These are phyloP conservation scores for Lampris megalopsis DNA, from an alignment of 2,113 vertebrate species.

Conservation along the genomic window DNA sequence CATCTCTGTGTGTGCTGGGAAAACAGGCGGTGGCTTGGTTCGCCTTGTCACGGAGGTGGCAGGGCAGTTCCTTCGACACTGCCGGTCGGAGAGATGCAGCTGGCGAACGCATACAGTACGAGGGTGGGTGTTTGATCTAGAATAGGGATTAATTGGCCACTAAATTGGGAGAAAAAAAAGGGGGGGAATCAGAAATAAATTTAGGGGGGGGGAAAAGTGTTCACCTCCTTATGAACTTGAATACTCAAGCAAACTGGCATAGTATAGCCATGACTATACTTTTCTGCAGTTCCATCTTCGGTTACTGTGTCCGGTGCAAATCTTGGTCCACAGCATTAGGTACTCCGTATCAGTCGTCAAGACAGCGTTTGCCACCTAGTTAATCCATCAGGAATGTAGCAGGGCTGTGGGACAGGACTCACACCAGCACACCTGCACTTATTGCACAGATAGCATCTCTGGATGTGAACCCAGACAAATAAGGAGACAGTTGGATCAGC, in stretches of 20 bases:
- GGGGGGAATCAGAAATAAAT: too few species aligned
- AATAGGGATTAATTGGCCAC: too few species aligned
- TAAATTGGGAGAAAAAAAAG: too few species aligned
- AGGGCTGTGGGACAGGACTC: constrained; percentile 26
- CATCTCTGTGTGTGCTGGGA: too few species aligned
- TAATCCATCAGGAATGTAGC: constrained; percentile 62
- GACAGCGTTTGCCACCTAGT: constrained; percentile 28
- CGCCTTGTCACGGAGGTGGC: too few species aligned
- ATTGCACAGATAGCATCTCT: constrained; percentile 58
- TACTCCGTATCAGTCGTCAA: constrained; percentile 37
- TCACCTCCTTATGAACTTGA: background rate
- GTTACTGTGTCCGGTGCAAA: constrained; percentile 19
- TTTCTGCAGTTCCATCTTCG: constrained; percentile 10
- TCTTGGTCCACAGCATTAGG: constrained; percentile 15
- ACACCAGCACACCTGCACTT: constrained; percentile 59
- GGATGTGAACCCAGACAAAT: constrained; percentile 38
- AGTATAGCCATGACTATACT: background rate
- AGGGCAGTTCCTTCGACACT: too few species aligned
- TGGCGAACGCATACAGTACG: too few species aligned
- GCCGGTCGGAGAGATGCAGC: too few species aligned
- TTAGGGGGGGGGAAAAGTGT: too few species aligned
- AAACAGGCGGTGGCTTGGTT: too few species aligned
- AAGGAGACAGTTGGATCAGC: background rate
- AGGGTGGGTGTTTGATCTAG: too few species aligned
- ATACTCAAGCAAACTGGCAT: background rate